These are phyloP conservation scores for Anguilla japonica DNA, from an alignment of 2,113 vertebrate species.

Conservation along the genomic window DNA sequence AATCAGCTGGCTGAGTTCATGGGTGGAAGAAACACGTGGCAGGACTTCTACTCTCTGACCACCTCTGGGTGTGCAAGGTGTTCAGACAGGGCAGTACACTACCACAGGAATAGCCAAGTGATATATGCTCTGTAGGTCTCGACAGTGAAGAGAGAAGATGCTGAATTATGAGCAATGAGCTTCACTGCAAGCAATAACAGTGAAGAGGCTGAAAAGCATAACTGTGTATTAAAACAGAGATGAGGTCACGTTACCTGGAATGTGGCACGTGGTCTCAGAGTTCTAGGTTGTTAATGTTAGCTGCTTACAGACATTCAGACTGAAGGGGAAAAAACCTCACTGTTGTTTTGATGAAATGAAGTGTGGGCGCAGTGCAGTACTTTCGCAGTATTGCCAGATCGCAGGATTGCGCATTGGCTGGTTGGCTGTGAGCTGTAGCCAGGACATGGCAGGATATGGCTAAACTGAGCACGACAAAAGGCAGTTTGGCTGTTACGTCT, in stretches of 20 bases:
- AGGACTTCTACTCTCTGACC: no score
- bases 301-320: not conserved
- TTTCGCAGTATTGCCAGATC: not conserved
- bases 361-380: not conserved
- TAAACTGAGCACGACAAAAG: not conserved
- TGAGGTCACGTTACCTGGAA: not conserved
- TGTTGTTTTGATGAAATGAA: not conserved
- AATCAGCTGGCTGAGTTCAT: no score
- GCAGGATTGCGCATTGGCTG: not conserved
- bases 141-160: not conserved
- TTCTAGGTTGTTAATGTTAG: not conserved
- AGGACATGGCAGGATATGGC: not conserved
- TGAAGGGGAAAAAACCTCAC: not conserved
- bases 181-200: not conserved
- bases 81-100: not conserved
- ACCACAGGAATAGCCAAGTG: not conserved
- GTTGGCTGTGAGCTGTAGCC: no score
- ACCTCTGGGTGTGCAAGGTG: no score
- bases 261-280: not conserved
- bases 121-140: not conserved
- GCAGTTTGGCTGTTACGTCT: not conserved
- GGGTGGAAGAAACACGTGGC: no score
- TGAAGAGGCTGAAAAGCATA: not conserved
- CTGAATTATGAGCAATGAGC: not conserved
- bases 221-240: not conserved